Evolutionary conservation across 1,140 invertebrate species (phyloP).

Genomic region (Anoplophora glabripennis): DNA sequence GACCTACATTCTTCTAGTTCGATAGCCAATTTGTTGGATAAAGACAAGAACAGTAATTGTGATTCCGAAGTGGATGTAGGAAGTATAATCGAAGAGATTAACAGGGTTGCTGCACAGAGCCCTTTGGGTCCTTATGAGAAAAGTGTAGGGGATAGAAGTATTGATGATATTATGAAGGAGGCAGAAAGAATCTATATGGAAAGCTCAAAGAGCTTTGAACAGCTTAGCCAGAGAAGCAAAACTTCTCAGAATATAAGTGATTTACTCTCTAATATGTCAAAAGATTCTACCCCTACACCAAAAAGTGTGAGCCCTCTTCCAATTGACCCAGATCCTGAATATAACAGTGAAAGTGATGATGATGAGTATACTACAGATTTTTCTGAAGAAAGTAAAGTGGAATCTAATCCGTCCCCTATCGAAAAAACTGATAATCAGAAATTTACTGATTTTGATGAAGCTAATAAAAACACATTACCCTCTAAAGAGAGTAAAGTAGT

Average conservation of each 20-base stretch:
- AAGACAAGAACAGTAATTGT: slow-evolving; percentile 34
- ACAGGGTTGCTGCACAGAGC: slow-evolving; percentile 45
- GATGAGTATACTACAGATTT: slow-evolving; percentile 43
- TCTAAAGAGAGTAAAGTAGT: too few species aligned
- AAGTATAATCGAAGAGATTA: slow-evolving; percentile 49
- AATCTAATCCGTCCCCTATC: slow-evolving; percentile 16
- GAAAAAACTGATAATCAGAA: neutral
- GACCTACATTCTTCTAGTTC: slow-evolving; percentile 37
- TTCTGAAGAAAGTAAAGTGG: slow-evolving; percentile 31
- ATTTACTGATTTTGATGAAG: neutral
- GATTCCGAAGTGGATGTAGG: slow-evolving; percentile 44
- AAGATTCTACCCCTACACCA: slow-evolving; percentile 42
- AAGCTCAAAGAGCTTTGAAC: slow-evolving; percentile 49
- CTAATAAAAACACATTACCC: too few species aligned
- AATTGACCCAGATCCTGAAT: slow-evolving; percentile 25
- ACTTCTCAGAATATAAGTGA: slow-evolving; percentile 45
- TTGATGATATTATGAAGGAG: slow-evolving; percentile 48
- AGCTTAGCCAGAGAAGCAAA: slow-evolving; percentile 43
- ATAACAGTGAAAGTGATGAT: slow-evolving; percentile 22
- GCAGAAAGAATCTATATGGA: slow-evolving; percentile 46
- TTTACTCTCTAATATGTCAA: slow-evolving; percentile 31
- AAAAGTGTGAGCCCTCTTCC: slow-evolving; percentile 45
- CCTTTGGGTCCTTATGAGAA: slow-evolving; percentile 43
- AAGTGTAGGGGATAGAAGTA: slow-evolving; percentile 35
- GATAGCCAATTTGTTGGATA: slow-evolving; percentile 43